phyloP scores from a whole-genome alignment of 1,140 invertebrate species.

The Drosophila parabipectinata region DNA sequence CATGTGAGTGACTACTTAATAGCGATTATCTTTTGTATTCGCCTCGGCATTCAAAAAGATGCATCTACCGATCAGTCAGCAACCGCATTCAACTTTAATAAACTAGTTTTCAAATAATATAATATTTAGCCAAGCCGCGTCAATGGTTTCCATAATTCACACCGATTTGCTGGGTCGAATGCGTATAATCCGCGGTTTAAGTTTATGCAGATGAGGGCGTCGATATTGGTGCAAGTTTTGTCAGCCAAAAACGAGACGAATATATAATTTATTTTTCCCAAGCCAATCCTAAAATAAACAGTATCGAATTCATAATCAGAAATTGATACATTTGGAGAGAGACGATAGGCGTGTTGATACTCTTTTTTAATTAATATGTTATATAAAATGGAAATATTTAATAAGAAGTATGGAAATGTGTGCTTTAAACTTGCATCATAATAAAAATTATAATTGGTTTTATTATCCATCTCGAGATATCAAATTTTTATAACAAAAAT shows the following conservation, averaged over 20 bases:
- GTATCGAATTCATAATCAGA: conserved; percentile 32
- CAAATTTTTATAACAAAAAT: background rate
- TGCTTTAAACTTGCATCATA: too few species aligned
- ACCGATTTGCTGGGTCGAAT: conserved; percentile 34
- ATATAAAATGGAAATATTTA: background rate
- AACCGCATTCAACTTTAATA: conserved; percentile 15
- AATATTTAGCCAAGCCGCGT: conserved; percentile 21
- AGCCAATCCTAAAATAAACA: conserved; percentile 28
- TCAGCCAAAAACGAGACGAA: conserved; percentile 19
- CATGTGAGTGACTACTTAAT: conserved; percentile 33
- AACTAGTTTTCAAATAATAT: conserved; percentile 39
- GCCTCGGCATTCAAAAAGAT: conserved; percentile 19
- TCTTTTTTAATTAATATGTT: background rate
- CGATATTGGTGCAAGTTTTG: conserved; percentile 37
- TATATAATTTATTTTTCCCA: conserved; percentile 46
- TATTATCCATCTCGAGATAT: too few species aligned
- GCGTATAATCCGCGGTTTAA: conserved; percentile 36
- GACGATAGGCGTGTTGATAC: conserved; percentile 1
- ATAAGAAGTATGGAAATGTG: background rate
- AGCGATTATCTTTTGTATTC: conserved; percentile 34
- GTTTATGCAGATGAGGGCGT: conserved; percentile 47
- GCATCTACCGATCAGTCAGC: conserved; percentile 25
- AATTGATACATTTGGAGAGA: background rate
- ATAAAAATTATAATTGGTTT: too few species aligned
- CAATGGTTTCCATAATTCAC: conserved; percentile 41